Evolutionary conservation across 2,888 invertebrate genomes (phyloP).

Genomic region (Netelia melanura): DNA sequence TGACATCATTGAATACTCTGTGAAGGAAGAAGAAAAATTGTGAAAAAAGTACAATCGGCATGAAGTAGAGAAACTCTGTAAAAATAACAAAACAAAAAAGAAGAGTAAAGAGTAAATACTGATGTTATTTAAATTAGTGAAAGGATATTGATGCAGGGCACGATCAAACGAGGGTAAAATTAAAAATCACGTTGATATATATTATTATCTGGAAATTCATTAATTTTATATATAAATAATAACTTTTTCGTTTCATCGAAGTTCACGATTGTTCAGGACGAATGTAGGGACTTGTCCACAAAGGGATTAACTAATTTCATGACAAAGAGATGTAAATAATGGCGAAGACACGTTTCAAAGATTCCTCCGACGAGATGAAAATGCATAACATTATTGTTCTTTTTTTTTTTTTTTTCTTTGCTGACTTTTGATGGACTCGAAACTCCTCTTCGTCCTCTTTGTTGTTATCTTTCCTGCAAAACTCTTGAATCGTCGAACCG

Average conservation of each 20-base stretch:
- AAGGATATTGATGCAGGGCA: conserved; percentile 23
- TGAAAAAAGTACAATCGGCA: conserved; percentile 24
- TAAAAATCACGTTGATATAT: neutral
- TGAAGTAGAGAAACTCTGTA: conserved; percentile 23
- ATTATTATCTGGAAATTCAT: too few species aligned
- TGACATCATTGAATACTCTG: conserved; percentile 17
- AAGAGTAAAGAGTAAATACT: neutral
- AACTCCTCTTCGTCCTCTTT: neutral
- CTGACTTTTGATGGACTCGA: neutral
- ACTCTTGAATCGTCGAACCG: neutral
- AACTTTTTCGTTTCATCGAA: conserved; percentile 31
- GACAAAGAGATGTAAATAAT: conserved; percentile 44
- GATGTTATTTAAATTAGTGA: conserved; percentile 30
- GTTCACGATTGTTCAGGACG: neutral
- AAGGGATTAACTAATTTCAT: neutral
- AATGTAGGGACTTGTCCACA: neutral
- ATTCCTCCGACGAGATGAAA: neutral
- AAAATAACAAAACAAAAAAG: conserved; percentile 2
- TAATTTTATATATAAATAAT: conserved; percentile 34
- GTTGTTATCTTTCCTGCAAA: neutral
- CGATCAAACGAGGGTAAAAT: conserved; percentile 30
- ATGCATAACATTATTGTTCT: neutral
- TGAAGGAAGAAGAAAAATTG: neutral
- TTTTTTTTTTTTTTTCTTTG: neutral
- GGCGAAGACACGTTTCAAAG: neutral